Evolutionary conservation across 2,113 vertebrate species (phyloP), one percentile per base, ranked within the genome.

Genomic region (Cynopterus brachyotis): DNA sequence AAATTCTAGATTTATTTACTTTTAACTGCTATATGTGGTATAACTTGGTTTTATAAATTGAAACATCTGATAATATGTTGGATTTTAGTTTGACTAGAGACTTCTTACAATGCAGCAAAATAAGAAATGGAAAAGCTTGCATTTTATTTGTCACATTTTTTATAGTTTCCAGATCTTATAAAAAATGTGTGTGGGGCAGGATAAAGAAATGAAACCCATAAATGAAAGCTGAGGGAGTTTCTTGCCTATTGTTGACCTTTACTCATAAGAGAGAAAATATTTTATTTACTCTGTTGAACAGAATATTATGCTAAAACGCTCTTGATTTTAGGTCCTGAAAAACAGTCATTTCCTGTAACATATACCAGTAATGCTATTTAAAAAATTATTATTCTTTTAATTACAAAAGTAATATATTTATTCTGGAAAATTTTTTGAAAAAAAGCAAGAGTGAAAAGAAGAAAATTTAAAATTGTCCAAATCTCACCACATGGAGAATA

Each of bases 311-410:
- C 83, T 96, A 91, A 93, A 98, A 98, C 98, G 90, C 60, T 89
- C 97, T 97, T 98, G 96, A 98, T 97, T 98, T 98, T 96, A 98
- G 90, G 96, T 98, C 97, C 94, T 98, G 96, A 98, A 98, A 98
- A 97, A 79, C 94, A 97, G 97, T 94, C 96, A 98, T 98, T 98
- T 98, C 98, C 98, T 98, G 96, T 0, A 3, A 72, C 79, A 4
- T 73, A 83, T 17, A 35, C 92, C 96, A 76, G 75, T 96, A n/a
- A n/a, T n/a, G n/a, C n/a, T n/a, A n/a, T n/a, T n/a, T n/a, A n/a
- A n/a, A n/a, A n/a, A n/a, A n/a, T n/a, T n/a, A n/a, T 75, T 59
- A 66, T 89, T 92, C 28, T 91, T 97, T 96, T 19, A 19, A 32
- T 86, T 95, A 81, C 4, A 89, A 85, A 93, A 93, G 69, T 89